Percentiles rank a stretch among this genome's conserved stretches.
Evolutionary conservation across 2,113 vertebrate species (phyloP).

Genomic region (Erythrocebus patas): DNA sequence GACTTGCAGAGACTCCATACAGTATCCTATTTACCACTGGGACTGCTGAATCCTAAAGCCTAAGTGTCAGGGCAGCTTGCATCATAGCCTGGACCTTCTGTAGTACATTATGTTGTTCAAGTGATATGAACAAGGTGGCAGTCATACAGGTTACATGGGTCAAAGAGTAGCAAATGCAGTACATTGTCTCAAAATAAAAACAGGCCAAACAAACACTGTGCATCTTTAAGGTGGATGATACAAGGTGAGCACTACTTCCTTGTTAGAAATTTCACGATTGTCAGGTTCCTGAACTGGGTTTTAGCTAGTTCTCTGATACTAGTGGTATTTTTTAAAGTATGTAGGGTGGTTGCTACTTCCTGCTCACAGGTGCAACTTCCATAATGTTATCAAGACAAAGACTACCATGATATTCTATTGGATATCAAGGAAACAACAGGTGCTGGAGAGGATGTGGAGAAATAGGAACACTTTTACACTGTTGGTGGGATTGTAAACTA

Average conservation of each 20-base stretch:
- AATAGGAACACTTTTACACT: too few relatives aligned
- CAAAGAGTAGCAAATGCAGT: neutral
- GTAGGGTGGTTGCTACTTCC: neutral
- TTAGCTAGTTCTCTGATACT: neutral
- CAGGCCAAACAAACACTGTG: neutral
- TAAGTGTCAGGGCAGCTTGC: neutral
- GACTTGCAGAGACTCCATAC: neutral
- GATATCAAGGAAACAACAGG: neutral
- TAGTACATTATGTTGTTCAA: neutral
- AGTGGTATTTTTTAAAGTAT: neutral
- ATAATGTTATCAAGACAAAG: neutral
- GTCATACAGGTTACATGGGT: neutral
- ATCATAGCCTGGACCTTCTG: neutral
- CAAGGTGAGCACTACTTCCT: neutral
- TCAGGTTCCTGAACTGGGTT: neutral
- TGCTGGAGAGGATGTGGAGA: too few relatives aligned
- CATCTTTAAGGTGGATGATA: neutral
- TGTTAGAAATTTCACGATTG: neutral
- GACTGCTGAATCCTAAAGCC: neutral
- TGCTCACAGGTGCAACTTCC: neutral
- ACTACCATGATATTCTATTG: neutral
- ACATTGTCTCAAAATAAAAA: neutral
- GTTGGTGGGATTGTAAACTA: too few relatives aligned
- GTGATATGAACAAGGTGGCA: neutral
- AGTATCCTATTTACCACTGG: neutral